A percentile compares a stretch with the other conserved stretches of the same genome.
Evolutionary conservation across 2,113 vertebrate species (phyloP).

Genomic region (Paracanthobrama guichenoti): DNA sequence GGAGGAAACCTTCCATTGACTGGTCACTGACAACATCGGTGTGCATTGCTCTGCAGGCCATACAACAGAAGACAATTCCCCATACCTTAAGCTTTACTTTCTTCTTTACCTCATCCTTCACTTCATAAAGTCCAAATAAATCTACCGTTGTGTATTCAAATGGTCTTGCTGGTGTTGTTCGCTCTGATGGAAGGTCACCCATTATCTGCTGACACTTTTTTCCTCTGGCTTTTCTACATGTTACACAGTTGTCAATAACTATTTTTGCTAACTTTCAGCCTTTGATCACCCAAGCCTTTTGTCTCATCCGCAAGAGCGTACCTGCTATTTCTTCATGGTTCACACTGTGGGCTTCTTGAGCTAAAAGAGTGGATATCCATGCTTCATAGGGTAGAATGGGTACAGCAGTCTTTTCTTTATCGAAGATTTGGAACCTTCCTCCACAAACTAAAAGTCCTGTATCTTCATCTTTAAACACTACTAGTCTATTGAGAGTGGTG

Average conservation of each 20-base stretch:
- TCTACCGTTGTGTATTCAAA: slow-evolving; percentile 23
- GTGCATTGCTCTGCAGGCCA: not conserved
- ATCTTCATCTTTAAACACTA: not conserved
- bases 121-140: slow-evolving; percentile 10
- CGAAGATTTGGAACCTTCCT: slow-evolving; percentile 25
- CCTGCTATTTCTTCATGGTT: slow-evolving; percentile 30
- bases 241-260: slow-evolving; percentile 19
- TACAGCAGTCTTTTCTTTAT: not conserved
- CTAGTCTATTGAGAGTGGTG: not conserved
- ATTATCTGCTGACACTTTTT: slow-evolving; percentile 25
- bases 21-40: not conserved
- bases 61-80: no score
- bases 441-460: not conserved
- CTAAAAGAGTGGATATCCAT: slow-evolving; percentile 14
- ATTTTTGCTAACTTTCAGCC: slow-evolving; percentile 7
- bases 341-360: not conserved
- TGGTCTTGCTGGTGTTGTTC: not conserved
- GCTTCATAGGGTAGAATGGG: slow-evolving; percentile 21
- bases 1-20: not conserved
- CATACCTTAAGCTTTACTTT: not conserved
- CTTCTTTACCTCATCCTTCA: slow-evolving; percentile 22
- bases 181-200: slow-evolving; percentile 11
- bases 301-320: not conserved
- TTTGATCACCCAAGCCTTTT: slow-evolving; percentile 25
- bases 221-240: slow-evolving; percentile 20